A percentile compares a stretch with the other conserved stretches of the same genome.
These are phyloP conservation scores for Myoxocephalus aenaeus DNA, from an alignment of 2,797 vertebrate genomes.

Conservation along the genomic window DNA sequence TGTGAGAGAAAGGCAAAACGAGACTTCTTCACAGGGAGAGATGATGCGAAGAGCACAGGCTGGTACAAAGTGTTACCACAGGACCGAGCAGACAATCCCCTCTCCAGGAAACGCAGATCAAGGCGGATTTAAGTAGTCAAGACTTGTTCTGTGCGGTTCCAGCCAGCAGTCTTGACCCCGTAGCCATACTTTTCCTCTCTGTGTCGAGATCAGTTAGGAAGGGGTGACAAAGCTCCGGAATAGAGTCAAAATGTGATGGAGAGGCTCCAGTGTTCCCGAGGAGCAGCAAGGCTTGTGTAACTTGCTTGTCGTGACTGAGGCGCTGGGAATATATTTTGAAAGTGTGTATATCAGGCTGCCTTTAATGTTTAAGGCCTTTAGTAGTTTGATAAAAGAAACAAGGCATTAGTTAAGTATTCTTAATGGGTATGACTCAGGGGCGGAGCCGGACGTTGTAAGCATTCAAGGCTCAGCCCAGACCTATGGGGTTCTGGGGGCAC, in stretches of 20 bases:
- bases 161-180: constrained; percentile 59
- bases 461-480: neutral
- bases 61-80: constrained; percentile 76
- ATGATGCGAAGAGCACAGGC: constrained; percentile 72
- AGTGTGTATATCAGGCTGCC: neutral
- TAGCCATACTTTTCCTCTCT: constrained; percentile 64
- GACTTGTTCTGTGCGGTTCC: constrained; percentile 76
- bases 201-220: constrained; percentile 67
- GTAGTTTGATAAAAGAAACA: neutral
- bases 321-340: constrained; percentile 34
- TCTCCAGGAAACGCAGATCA: constrained; percentile 82
- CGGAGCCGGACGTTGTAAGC: neutral
- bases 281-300: constrained; percentile 15
- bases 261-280: constrained; percentile 9
- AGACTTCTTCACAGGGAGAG: constrained; percentile 61
- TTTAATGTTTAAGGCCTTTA: constrained; percentile 7
- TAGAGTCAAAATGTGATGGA: constrained; percentile 42
- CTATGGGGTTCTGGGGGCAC: too few species aligned
- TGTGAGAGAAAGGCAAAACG: constrained; percentile 44
- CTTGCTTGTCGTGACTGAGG: constrained; percentile 3
- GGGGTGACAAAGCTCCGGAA: constrained; percentile 51
- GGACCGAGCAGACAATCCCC: constrained; percentile 79
- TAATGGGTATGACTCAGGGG: neutral
- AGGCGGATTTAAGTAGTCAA: constrained; percentile 82
- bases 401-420: constrained; percentile 1